Conservation (phyloP, 2,888 invertebrate genomes). For the Pseudanteris insignis region DNA sequence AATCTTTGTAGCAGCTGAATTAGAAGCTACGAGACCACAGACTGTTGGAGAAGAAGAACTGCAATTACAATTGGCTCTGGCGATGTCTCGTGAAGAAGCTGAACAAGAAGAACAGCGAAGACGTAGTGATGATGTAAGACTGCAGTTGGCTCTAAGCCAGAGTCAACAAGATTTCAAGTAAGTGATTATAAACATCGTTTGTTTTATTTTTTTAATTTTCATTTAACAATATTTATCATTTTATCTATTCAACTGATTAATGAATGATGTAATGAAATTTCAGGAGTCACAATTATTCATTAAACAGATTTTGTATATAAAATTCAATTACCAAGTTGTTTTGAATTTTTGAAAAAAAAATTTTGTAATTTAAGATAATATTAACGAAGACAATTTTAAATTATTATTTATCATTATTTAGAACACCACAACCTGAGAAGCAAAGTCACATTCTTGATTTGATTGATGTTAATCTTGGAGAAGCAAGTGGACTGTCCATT, state of each 20-base stretch:
- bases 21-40: constrained; percentile 94
- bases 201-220: no score
- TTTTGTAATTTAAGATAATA: no score
- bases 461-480: constrained; percentile 81
- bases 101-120: constrained; percentile 94
- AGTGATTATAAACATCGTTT: no score
- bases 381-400: no score
- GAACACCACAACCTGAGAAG: constrained; percentile 63
- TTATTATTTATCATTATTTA: constrained; percentile 45
- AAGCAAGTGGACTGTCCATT: constrained; percentile 69
- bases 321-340: no score
- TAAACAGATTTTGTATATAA: no score
- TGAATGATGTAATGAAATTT: not conserved
- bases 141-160: constrained; percentile 94
- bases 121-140: constrained; percentile 93
- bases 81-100: constrained; percentile 98
- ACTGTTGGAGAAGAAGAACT: constrained; percentile 98
- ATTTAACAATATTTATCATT: no score
- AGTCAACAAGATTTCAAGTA: constrained; percentile 92
- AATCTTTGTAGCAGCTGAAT: constrained; percentile 69
- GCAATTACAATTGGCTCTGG: constrained; percentile 96
- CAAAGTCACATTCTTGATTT: constrained; percentile 84
- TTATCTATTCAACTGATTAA: no score
- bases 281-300: no score
- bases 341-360: no score